phyloP scores from a whole-genome alignment of 2,888 invertebrate species.

The Rapana venosa region DNA sequence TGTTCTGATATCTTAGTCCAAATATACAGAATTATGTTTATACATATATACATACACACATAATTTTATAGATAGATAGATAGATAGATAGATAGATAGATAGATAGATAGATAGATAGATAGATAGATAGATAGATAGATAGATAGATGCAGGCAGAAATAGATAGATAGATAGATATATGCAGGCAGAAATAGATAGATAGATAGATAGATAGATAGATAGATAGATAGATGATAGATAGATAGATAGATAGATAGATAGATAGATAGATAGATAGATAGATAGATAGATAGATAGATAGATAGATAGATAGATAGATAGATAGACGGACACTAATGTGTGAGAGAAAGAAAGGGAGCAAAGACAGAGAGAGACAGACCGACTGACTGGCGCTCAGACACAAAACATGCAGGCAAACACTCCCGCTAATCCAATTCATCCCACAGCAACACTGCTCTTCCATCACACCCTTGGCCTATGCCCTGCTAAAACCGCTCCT shows the following conservation, averaged over 20 bases:
- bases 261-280: neutral
- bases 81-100: neutral
- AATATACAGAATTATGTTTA: no score
- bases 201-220: neutral
- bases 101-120: no score
- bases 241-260: neutral
- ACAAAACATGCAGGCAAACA: no score
- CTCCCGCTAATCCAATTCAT: no score
- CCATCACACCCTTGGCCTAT: no score
- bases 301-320: neutral
- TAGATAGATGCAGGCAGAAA: neutral
- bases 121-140: no score
- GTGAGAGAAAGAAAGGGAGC: neutral
- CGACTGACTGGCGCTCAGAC: no score
- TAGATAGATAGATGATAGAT: neutral
- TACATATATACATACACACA: no score
- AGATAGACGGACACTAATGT: neutral
- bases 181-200: neutral
- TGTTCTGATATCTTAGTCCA: no score
- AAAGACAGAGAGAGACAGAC: neutral
- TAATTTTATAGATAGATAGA: neutral
- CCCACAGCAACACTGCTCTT: no score
- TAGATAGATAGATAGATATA: neutral
- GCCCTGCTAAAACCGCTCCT: no score
- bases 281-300: neutral